Evolutionary conservation across 2,797 vertebrate genomes (phyloP).

Genomic region (Lycodopsis pacificus): DNA sequence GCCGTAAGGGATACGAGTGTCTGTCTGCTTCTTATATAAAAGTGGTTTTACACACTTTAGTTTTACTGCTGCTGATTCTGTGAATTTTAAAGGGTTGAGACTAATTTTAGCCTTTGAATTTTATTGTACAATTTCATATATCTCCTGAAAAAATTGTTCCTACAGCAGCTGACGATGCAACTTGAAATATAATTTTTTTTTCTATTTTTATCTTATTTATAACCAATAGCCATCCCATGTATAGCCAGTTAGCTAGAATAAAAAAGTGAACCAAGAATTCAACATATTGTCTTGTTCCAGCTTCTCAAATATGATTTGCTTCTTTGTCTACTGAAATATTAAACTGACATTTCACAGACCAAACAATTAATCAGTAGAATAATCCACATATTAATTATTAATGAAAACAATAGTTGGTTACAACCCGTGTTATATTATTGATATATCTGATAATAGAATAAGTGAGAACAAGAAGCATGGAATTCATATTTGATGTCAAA

Average conservation of each 20-base stretch:
- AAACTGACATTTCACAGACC: not conserved
- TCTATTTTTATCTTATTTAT: too few relatives aligned
- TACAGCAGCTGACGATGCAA: too few relatives aligned
- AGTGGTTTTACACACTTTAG: not conserved
- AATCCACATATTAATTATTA: not conserved
- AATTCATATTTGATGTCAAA: not conserved
- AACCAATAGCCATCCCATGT: not conserved
- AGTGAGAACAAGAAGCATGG: not conserved
- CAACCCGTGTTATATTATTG: not conserved
- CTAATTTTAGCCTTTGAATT: not conserved
- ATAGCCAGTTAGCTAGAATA: not conserved
- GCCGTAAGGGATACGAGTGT: slow-evolving; percentile 68
- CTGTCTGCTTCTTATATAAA: slow-evolving; percentile 21
- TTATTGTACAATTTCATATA: too few relatives aligned
- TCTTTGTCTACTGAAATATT: not conserved
- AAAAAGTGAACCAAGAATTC: not conserved
- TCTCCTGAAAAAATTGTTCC: too few relatives aligned
- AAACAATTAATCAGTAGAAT: not conserved
- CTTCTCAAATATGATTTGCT: not conserved
- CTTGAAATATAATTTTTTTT: too few relatives aligned
- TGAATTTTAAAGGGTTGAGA: not conserved
- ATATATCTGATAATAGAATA: not conserved
- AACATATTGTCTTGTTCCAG: not conserved
- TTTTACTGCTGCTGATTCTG: not conserved
- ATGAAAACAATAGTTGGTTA: not conserved